Percentiles rank a stretch among this genome's conserved stretches.
These are phyloP conservation scores for Thomomys bottae DNA, from an alignment of 2,113 vertebrate genomes.

Conservation along the genomic window DNA sequence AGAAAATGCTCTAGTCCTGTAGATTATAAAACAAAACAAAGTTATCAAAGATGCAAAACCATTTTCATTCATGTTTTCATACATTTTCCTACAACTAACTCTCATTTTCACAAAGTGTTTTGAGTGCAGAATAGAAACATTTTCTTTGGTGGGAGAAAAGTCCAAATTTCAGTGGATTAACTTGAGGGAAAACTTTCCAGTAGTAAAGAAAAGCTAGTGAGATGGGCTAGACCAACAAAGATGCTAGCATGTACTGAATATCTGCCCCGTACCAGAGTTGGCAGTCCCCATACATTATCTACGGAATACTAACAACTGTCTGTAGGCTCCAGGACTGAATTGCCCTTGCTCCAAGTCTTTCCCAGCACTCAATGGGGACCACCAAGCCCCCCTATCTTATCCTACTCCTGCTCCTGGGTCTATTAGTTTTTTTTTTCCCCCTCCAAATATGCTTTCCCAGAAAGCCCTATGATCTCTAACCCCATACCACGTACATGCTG, in stretches of 20 bases:
- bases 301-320: neutral
- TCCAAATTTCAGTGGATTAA: neutral
- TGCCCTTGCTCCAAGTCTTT: neutral
- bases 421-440: neutral
- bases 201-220: neutral
- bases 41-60: slow-evolving; percentile 8
- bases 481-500: neutral
- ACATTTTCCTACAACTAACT: neutral
- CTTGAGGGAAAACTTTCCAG: neutral
- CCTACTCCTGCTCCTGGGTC: neutral
- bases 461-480: neutral
- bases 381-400: neutral
- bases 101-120: neutral
- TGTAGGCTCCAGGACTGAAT: neutral
- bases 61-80: slow-evolving; percentile 29
- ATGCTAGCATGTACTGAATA: neutral
- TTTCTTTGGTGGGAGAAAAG: neutral
- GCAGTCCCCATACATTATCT: neutral
- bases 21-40: neutral
- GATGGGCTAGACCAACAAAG: rapidly evolving
- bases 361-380: neutral
- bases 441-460: neutral
- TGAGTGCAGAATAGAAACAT: neutral
- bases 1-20: neutral
- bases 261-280: no score